phyloP scores from a whole-genome alignment of 2,888 invertebrate genomes.

The Sinotaia quadrata region DNA sequence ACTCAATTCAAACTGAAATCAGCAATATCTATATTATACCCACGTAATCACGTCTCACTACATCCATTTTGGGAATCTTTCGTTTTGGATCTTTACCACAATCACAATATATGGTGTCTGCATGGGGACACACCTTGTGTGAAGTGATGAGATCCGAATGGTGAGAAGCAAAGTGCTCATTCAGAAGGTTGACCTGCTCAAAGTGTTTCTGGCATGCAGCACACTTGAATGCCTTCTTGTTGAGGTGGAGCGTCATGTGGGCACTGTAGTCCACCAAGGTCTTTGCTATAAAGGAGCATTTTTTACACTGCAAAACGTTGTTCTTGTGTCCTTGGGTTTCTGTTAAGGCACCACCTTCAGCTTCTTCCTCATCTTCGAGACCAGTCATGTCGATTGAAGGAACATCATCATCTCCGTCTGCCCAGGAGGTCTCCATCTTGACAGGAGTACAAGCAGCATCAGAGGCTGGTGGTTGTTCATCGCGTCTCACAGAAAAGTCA shows the following conservation, averaged over 20 bases:
- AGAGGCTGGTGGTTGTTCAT: slow-evolving; percentile 9
- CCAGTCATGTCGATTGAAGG: slow-evolving; percentile 11
- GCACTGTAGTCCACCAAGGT: slow-evolving; percentile 59
- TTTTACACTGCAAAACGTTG: slow-evolving; percentile 54
- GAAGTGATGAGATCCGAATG: slow-evolving; percentile 62
- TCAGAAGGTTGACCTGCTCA: slow-evolving; percentile 62
- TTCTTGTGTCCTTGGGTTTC: slow-evolving; percentile 16
- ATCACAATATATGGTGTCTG: neutral
- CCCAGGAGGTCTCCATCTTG: slow-evolving; percentile 45
- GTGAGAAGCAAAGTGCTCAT: slow-evolving; percentile 64
- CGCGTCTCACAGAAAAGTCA: slow-evolving; percentile 39
- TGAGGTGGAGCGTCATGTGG: slow-evolving; percentile 64
- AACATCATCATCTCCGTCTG: slow-evolving; percentile 30
- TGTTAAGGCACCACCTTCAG: slow-evolving; percentile 8
- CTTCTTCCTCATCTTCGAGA: slow-evolving; percentile 24
- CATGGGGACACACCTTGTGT: slow-evolving; percentile 41
- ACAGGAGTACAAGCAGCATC: neutral
- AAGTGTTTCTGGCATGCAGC: slow-evolving; percentile 67
- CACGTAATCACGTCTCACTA: too few species aligned
- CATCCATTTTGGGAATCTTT: neutral
- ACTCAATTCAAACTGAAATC: too few species aligned
- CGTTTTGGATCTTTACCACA: neutral
- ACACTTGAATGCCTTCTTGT: slow-evolving; percentile 64
- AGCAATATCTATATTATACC: too few species aligned
- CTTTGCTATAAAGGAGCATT: slow-evolving; percentile 60